These are phyloP conservation scores for Blera fallax DNA, from an alignment of 2,888 invertebrate species.

Conservation along the genomic window DNA sequence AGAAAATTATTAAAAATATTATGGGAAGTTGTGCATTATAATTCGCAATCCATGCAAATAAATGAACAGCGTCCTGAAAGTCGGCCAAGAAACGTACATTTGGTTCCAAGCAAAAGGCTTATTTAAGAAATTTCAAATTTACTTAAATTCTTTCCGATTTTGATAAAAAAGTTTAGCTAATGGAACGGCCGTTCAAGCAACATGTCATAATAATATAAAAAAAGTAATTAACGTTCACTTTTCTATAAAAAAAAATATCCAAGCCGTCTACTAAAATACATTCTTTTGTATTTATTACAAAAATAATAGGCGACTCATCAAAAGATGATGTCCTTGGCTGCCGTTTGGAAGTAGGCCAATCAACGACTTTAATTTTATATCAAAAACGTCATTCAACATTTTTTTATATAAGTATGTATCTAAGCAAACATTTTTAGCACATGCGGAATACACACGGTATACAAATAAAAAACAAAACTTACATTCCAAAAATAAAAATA, in stretches of 20 bases:
- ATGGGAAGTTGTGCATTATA: conserved; percentile 36
- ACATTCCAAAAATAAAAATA: conserved; percentile 53
- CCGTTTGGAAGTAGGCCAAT: not conserved
- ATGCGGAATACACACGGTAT: conserved; percentile 38
- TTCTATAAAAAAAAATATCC: not conserved
- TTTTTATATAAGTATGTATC: not conserved
- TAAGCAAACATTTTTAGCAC: conserved; percentile 24
- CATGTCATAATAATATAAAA: not conserved
- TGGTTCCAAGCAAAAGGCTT: not conserved
- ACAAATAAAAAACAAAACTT: conserved; percentile 18
- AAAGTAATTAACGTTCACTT: not conserved
- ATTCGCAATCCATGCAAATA: conserved; percentile 44
- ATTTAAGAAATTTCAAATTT: not conserved
- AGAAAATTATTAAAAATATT: not conserved
- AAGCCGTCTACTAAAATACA: not conserved
- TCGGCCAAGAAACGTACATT: not conserved
- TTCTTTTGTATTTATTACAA: not conserved
- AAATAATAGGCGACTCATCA: not conserved
- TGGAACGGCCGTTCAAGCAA: not conserved
- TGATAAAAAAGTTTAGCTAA: not conserved
- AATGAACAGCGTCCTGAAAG: conserved; percentile 1
- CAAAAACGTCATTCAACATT: conserved; percentile 9
- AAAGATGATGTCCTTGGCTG: not conserved
- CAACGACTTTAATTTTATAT: not conserved
- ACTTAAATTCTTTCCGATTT: not conserved